phyloP scores from a whole-genome alignment of 2,797 vertebrate species.

The Notamacropus eugenii region DNA sequence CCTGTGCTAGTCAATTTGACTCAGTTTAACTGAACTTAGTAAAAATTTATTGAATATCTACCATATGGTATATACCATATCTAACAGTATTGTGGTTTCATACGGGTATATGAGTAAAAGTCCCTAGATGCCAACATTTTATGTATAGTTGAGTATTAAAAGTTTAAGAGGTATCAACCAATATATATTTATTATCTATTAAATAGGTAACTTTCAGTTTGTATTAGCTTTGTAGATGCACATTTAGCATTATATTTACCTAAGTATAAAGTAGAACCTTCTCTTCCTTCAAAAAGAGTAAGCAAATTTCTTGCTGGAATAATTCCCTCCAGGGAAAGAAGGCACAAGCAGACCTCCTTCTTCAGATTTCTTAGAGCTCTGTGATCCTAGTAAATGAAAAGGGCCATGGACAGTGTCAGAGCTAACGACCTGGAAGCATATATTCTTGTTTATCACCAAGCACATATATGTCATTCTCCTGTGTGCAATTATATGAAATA shows the following conservation, averaged over 20 bases:
- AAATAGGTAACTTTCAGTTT: neutral
- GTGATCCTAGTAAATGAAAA: neutral
- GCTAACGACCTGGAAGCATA: neutral
- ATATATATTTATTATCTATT: neutral
- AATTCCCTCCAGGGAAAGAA: neutral
- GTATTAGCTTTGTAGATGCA: neutral
- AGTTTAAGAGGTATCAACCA: neutral
- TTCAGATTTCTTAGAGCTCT: neutral
- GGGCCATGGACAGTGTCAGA: neutral
- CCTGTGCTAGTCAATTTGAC: neutral
- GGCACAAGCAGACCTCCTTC: neutral
- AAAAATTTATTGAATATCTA: neutral
- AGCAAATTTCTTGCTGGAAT: neutral
- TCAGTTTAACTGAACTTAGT: neutral
- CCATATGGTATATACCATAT: too few species aligned
- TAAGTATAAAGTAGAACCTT: neutral
- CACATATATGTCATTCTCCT: neutral
- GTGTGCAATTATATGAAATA: neutral
- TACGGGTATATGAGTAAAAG: neutral
- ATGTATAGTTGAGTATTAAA: neutral
- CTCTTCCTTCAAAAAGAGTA: neutral
- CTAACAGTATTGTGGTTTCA: neutral
- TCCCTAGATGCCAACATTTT: neutral
- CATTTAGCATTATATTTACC: neutral
- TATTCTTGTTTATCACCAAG: neutral